These are phyloP conservation scores for Rhinoptilus africanus DNA, from an alignment of 2,113 vertebrate genomes.

Conservation along the genomic window DNA sequence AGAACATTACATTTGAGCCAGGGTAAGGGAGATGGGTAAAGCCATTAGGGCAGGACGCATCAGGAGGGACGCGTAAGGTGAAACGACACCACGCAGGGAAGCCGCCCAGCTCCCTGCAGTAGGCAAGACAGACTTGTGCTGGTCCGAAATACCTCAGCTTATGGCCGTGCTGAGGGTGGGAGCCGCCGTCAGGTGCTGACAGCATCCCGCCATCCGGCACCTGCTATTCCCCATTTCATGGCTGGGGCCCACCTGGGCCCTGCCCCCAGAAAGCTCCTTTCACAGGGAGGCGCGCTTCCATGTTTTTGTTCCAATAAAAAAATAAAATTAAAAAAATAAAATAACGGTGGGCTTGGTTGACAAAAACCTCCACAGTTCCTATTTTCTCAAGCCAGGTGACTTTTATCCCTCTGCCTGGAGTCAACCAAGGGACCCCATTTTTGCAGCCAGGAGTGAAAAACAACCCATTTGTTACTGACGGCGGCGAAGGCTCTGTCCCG, in stretches of 20 bases:
- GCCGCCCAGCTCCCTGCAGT: background rate
- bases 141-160: background rate
- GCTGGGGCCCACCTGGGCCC: background rate
- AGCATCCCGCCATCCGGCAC: background rate
- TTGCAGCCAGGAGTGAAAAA: background rate
- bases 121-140: rapidly evolving
- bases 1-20: background rate
- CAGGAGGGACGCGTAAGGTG: background rate
- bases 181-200: background rate
- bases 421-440: background rate
- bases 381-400: background rate
- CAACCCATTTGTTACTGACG: background rate
- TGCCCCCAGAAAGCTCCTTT: background rate
- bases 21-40: background rate
- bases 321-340: background rate
- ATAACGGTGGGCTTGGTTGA: background rate
- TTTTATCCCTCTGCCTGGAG: background rate
- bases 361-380: rapidly evolving
- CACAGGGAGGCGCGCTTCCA: background rate
- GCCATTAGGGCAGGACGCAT: background rate
- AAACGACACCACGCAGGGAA: background rate
- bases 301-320: background rate
- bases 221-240: background rate
- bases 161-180: background rate
- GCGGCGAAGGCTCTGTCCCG: background rate